Evolutionary conservation across 2,797 vertebrate species (phyloP).

Genomic region (Smutsia gigantea): DNA sequence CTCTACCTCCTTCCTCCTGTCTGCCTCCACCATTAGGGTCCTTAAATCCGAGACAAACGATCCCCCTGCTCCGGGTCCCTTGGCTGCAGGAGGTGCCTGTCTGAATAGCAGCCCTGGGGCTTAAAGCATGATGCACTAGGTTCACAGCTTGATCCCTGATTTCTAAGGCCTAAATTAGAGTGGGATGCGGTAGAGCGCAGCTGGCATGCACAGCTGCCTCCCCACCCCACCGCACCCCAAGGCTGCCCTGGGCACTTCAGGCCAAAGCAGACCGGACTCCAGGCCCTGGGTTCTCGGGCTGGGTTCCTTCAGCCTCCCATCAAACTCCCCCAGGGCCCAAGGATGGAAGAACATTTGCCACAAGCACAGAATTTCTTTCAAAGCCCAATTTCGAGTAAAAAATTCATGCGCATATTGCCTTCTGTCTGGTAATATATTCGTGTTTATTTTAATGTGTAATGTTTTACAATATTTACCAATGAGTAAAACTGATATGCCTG

Average conservation of each 20-base stretch:
- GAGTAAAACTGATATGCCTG: background rate
- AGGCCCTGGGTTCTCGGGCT: fast-evolving
- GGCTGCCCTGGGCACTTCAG: fast-evolving
- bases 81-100: background rate
- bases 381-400: background rate
- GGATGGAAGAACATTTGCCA: background rate
- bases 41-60: background rate
- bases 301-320: background rate
- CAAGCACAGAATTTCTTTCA: background rate
- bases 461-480: background rate
- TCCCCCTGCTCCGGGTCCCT: background rate
- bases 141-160: background rate
- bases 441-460: conserved; percentile 42
- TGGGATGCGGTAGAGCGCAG: background rate
- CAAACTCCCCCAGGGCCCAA: background rate
- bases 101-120: background rate
- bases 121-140: background rate
- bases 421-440: background rate
- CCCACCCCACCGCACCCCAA: background rate
- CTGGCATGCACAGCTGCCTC: background rate
- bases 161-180: background rate
- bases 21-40: background rate
- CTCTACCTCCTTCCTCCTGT: background rate
- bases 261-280: background rate
- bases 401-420: background rate